Evolutionary conservation across 2,888 invertebrate genomes (phyloP), one percentile per base, ranked within the genome.

Genomic region (Pimpla rufipes): DNA sequence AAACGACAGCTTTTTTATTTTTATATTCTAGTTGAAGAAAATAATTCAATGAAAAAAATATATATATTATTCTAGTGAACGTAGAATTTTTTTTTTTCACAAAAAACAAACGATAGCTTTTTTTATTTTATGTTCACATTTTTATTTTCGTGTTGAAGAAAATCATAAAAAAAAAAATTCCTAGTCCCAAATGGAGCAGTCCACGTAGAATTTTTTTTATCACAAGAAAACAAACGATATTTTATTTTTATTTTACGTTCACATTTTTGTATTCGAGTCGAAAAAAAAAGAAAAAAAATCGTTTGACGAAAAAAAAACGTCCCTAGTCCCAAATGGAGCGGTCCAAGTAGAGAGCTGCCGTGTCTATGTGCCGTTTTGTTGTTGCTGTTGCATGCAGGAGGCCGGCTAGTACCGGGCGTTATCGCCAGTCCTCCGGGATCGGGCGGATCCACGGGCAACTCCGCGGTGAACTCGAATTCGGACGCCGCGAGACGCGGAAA

Each of bases 401-500:
- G 92, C 86, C 92, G 93, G 88, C 90, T 91, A 88, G 90, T 90
- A 87, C 91, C 92, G 89, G 90, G 92, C 85, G 92, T 91, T 87
- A 91, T 92, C 88, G 91, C 90, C 90, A 92, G 90, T 93, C 92
- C 92, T 88, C 91, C 94, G 89, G 94, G 94, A 94, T 94, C 95
- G 93, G 94, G 94, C 94, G 92, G 93, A 94, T 92, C 94, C 82
- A 91, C 91, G 88, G 92, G 91, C 88, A 92, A 88, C 85, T 86
- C 88, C 84, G 86, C 87, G 80, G 79, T 81, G 67, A 89, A 87
- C 83, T 68, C 86, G 71, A 89, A 91, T 88, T 89, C 91, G 81
- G 91, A 91, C 81, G 92, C 92, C 94, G 95, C 95, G 93, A 96
- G 97, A 90, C 95, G 97, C 93, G 97, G 97, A 93, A 98, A 98